Conservation (phyloP, 2,888 invertebrate genomes). For the Hermaeophaga mercurialis region DNA sequence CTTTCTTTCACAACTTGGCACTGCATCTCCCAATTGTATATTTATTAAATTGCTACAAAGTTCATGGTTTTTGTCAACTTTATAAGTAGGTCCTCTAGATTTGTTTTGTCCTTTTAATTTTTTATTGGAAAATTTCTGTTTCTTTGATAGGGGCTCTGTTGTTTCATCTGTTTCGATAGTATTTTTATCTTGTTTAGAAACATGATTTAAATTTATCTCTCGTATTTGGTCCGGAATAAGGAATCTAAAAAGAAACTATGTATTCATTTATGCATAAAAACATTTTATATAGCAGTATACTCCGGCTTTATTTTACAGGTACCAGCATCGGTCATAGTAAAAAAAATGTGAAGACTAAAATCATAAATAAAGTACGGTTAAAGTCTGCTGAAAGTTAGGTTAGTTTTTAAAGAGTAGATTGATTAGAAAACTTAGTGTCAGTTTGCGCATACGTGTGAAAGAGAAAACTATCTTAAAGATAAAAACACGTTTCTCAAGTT, state of each 20-base stretch:
- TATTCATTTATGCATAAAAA: not conserved
- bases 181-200: conserved; percentile 56
- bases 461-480: no score
- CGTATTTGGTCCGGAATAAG: conserved; percentile 58
- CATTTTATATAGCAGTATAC: conserved; percentile 4
- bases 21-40: conserved; percentile 57
- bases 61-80: conserved; percentile 64
- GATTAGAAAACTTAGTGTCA: no score
- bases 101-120: conserved; percentile 77
- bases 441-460: no score
- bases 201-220: conserved; percentile 54
- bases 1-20: conserved; percentile 62
- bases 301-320: conserved; percentile 19
- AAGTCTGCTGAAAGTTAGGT: no score
- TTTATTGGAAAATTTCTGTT: conserved; percentile 50
- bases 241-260: conserved; percentile 52
- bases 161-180: conserved; percentile 45
- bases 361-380: no score
- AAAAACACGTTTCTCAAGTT: no score
- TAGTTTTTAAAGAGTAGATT: no score
- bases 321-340: conserved; percentile 9
- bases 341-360: no score
- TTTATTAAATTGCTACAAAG: conserved; percentile 73
- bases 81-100: conserved; percentile 73
- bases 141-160: conserved; percentile 54